Base-by-base conservation (phyloP, 2,113 vertebrate genomes). In the Monopterus albus region DNA sequence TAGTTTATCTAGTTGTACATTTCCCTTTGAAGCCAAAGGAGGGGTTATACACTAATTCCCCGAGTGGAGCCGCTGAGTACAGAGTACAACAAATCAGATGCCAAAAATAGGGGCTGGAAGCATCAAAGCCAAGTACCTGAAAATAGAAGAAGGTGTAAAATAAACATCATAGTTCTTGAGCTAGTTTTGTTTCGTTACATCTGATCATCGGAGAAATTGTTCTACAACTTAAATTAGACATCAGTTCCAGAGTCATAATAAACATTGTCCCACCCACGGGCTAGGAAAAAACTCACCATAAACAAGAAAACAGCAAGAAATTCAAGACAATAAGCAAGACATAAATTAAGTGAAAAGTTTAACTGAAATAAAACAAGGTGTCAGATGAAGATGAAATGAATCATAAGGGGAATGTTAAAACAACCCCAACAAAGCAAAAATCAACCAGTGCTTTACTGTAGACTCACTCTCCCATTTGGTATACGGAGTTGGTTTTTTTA, bases 161-260 rank as follows among this genome's bases (percentile, higher is more conserved):
- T 26, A 45, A 49, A 20, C 43, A 38, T 51, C n/a, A 14, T 9
- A 36, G 42, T 25, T 25, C 13, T 65, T 14, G n/a, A 55, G 46
- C 26, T 74, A 20, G 11, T 79, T 71, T 46, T 25, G 55, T 82
- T 60, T 76, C 71, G 71, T 86, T 86, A 29, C 75, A n/a, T 80
- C 43, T 42, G 25, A 72, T 69, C 39, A 26, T 73, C 65, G 31
- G 36, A 74, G n/a, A 55, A 69, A 78, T 71, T 50, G 47, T 31
- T 51, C 56, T 18, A 26, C 23, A 55, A 35, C 21, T 62, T 49
- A 38, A 29, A 82, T 74, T 62, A 72, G 28, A 55, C 21, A 20
- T 76, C n/a, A 74, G 81, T 84, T 79, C 53, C 35, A 10, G 2
- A 3, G 29, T 50, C 38, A 55, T 78, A 59, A 81, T 75, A 74